phyloP scores from a whole-genome alignment of 2,888 invertebrate species.

The Hypsopygia costalis region DNA sequence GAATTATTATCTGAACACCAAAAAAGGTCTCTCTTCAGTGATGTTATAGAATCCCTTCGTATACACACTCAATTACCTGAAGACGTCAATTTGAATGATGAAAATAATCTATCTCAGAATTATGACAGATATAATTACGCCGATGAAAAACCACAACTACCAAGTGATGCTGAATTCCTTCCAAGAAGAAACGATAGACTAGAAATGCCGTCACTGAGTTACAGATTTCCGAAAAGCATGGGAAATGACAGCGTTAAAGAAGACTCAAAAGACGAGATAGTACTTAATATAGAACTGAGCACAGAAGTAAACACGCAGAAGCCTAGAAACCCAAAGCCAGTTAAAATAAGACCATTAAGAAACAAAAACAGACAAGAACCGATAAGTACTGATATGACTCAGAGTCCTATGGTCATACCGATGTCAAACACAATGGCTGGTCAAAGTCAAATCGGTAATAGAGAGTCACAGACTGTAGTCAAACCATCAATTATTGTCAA shows the following conservation, averaged over 20 bases:
- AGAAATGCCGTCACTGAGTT: conserved; percentile 62
- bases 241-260: conserved; percentile 27
- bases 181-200: conserved; percentile 68
- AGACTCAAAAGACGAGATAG: conserved; percentile 48
- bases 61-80: conserved; percentile 56
- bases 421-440: conserved; percentile 60
- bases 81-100: conserved; percentile 51
- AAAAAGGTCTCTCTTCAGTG: conserved; percentile 59
- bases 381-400: conserved; percentile 24
- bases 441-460: conserved; percentile 69
- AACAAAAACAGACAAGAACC: conserved; percentile 26
- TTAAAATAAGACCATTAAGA: conserved; percentile 32
- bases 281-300: conserved; percentile 50
- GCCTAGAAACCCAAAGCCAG: conserved; percentile 39
- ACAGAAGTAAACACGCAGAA: conserved; percentile 40
- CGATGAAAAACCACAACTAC: conserved; percentile 45
- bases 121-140: conserved; percentile 51
- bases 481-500: conserved; percentile 74
- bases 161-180: conserved; percentile 53
- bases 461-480: conserved; percentile 68
- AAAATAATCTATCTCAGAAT: conserved; percentile 54
- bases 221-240: conserved; percentile 60
- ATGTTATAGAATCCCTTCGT: conserved; percentile 64
- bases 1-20: conserved; percentile 37
- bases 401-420: conserved; percentile 22